phyloP scores from a whole-genome alignment of 1,140 invertebrate genomes.

The Danaus plexippus region DNA sequence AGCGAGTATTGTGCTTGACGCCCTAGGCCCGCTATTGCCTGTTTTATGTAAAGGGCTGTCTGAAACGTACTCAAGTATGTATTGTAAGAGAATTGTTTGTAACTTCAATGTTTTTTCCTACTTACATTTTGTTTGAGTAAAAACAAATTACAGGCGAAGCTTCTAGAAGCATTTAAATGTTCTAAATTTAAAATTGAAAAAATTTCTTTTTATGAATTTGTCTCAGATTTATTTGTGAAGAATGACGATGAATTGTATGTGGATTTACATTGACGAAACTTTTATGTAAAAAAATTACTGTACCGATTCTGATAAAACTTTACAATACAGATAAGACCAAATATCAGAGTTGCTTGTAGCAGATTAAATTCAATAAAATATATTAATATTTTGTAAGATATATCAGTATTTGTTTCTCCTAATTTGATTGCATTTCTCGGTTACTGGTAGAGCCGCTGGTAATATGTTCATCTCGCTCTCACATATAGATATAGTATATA shows the following conservation, averaged over 20 bases:
- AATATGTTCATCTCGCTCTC: slow-evolving; percentile 35
- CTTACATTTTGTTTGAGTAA: slow-evolving; percentile 1
- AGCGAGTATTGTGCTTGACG: slow-evolving; percentile 27
- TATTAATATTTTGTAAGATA: too few relatives aligned
- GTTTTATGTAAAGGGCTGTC: slow-evolving; percentile 26
- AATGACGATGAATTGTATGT: background rate
- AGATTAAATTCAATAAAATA: too few relatives aligned
- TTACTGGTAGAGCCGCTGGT: slow-evolving; percentile 52
- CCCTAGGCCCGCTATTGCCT: slow-evolving; percentile 26
- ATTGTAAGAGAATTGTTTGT: slow-evolving; percentile 13
- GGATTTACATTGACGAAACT: background rate
- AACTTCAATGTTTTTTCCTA: slow-evolving; percentile 5
- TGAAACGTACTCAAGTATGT: slow-evolving; percentile 12
- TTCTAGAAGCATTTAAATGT: too few relatives aligned
- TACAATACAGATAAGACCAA: too few relatives aligned
- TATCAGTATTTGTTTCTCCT: slow-evolving; percentile 60
- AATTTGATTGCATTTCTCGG: slow-evolving; percentile 65
- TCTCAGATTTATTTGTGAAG: background rate
- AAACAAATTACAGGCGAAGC: too few relatives aligned
- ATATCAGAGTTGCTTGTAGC: too few relatives aligned
- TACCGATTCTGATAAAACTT: too few relatives aligned
- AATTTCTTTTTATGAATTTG: background rate
- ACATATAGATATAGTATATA: slow-evolving; percentile 11
- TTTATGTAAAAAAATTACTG: background rate
- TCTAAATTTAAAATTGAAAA: too few relatives aligned